These are phyloP conservation scores for Diphyllodes magnificus DNA, from an alignment of 2,113 vertebrate species.

Conservation along the genomic window DNA sequence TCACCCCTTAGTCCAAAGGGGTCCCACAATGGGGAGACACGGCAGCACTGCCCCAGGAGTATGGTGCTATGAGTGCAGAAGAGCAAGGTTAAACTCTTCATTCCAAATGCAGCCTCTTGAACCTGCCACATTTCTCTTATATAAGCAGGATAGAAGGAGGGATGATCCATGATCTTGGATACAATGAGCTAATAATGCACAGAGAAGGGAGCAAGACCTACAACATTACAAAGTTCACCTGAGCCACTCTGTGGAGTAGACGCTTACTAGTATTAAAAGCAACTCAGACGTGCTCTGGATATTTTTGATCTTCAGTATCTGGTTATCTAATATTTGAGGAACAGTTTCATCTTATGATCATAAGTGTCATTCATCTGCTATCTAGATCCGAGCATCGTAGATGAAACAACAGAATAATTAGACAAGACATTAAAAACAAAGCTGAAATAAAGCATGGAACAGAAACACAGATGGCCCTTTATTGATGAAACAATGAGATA, in stretches of 20 bases:
- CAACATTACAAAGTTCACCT: neutral
- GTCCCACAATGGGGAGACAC: rapidly evolving
- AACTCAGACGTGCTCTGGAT: neutral
- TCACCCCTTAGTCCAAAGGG: neutral
- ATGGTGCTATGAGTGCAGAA: rapidly evolving
- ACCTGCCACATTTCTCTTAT: neutral
- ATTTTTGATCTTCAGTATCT: slow-evolving; percentile 24
- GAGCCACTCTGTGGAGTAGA: neutral
- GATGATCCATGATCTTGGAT: neutral
- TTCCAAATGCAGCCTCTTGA: neutral
- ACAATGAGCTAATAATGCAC: neutral
- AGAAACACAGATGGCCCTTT: slow-evolving; percentile 26
- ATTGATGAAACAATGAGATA: slow-evolving; percentile 13
- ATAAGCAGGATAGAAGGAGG: neutral
- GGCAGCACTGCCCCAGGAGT: neutral
- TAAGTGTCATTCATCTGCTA: neutral
- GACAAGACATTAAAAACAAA: slow-evolving; percentile 33
- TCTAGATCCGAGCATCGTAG: neutral
- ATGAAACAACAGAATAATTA: slow-evolving; percentile 46
- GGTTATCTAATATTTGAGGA: slow-evolving; percentile 5
- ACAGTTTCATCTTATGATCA: neutral
- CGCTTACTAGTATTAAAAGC: neutral
- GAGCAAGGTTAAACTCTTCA: neutral
- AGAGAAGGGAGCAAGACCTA: neutral
- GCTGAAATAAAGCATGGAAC: neutral